These are phyloP conservation scores for Cheilosia scutellata DNA, from an alignment of 2,888 invertebrate species.

Conservation along the genomic window DNA sequence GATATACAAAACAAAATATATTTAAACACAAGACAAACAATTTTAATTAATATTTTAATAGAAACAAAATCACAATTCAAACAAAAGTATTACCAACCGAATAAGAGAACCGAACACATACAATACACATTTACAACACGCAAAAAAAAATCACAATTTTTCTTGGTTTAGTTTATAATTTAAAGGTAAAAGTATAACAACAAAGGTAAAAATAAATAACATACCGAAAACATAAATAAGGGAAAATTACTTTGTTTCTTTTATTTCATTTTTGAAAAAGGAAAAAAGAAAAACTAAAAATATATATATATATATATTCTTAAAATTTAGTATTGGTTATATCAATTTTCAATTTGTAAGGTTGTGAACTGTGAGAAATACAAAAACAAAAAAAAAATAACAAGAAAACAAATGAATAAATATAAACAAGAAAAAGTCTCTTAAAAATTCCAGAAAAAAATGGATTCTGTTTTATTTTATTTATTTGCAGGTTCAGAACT, in stretches of 20 bases:
- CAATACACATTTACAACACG: constrained; percentile 69
- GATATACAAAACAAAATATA: constrained; percentile 66
- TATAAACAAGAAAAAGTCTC: constrained; percentile 76
- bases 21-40: constrained; percentile 48
- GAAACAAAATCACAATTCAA: constrained; percentile 70
- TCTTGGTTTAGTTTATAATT: constrained; percentile 33
- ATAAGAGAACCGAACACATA: constrained; percentile 42
- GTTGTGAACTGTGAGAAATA: constrained; percentile 84
- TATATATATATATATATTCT: constrained; percentile 78
- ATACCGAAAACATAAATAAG: constrained; percentile 47
- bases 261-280: constrained; percentile 53
- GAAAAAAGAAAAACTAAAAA: constrained; percentile 48
- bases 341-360: constrained; percentile 84
- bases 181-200: constrained; percentile 28
- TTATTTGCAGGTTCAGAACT: neutral
- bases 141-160: constrained; percentile 63
- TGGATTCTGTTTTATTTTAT: constrained; percentile 44
- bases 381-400: constrained; percentile 78
- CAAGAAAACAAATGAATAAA: constrained; percentile 78
- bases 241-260: constrained; percentile 65
- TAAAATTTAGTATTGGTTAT: constrained; percentile 80
- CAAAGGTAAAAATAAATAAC: constrained; percentile 46
- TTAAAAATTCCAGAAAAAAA: constrained; percentile 72
- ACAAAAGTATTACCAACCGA: constrained; percentile 64
- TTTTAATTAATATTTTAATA: constrained; percentile 71